phyloP scores from a whole-genome alignment of 2,113 vertebrate species.

The Charadrius vociferus region DNA sequence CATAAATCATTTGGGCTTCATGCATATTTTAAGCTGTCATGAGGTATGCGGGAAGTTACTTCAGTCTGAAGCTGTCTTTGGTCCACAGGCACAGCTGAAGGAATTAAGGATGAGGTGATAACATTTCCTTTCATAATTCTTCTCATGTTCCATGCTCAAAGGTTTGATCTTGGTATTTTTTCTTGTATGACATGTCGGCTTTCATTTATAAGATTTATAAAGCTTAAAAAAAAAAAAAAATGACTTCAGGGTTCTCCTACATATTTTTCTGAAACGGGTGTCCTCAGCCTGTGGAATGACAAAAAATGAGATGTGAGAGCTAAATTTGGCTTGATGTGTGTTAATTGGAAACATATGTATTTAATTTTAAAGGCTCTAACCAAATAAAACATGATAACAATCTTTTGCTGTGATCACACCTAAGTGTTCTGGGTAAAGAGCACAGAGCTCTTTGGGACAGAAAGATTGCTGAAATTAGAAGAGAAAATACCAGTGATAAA shows the following conservation, averaged over 20 bases:
- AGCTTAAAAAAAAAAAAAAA: not conserved
- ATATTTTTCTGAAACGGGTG: not conserved
- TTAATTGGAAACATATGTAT: not conserved
- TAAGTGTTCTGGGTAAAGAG: not conserved
- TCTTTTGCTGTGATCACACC: not conserved
- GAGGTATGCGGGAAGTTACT: not conserved
- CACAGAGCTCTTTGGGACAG: not conserved
- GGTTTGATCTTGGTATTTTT: not conserved
- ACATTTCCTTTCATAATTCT: not conserved
- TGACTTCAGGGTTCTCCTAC: not conserved
- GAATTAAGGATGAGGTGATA: not conserved
- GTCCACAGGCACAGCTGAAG: not conserved
- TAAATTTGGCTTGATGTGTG: not conserved
- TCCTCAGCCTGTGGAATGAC: not conserved
- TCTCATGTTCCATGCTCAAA: not conserved
- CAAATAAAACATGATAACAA: not conserved
- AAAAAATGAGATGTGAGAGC: not conserved
- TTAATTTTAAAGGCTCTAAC: not conserved
- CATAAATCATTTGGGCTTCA: not conserved
- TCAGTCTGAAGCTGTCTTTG: not conserved
- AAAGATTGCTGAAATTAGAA: not conserved
- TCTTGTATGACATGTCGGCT: not conserved
- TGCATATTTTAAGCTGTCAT: not conserved
- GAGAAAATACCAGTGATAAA: not conserved
- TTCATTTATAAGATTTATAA: constrained; percentile 18